phyloP scores from a whole-genome alignment of 2,113 vertebrate genomes.

The Cebidichthys violaceus region DNA sequence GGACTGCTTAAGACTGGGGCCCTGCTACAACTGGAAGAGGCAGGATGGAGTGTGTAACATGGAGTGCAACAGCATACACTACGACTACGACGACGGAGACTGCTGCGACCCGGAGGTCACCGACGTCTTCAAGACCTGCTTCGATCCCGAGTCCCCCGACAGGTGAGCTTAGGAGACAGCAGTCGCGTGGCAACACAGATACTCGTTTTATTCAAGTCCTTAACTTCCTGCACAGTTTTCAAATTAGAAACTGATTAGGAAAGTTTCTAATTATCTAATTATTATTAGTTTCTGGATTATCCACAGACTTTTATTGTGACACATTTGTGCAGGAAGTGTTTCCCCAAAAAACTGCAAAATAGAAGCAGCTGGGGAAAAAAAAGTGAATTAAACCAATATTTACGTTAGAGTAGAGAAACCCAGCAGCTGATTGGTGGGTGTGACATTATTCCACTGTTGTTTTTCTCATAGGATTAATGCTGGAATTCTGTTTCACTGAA shows the following conservation, averaged over 20 bases:
- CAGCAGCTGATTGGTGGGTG: neutral
- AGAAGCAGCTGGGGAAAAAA: no score
- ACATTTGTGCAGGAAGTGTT: neutral
- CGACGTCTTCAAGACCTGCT: constrained; percentile 91
- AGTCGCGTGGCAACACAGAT: neutral
- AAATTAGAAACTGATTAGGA: neutral
- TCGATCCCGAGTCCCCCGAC: constrained; percentile 92
- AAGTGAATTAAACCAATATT: neutral
- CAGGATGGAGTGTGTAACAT: constrained; percentile 90
- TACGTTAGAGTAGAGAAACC: neutral
- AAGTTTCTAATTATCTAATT: no score
- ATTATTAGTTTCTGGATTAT: no score
- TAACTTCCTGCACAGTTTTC: neutral
- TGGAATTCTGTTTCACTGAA: neutral
- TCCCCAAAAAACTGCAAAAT: neutral
- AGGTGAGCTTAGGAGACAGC: constrained; percentile 83
- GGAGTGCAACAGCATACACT: constrained; percentile 94
- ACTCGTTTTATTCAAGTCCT: neutral
- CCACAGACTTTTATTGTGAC: neutral
- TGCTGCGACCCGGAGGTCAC: constrained; percentile 90
- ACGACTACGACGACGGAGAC: constrained; percentile 96
- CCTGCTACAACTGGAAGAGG: constrained; percentile 93
- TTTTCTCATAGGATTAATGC: neutral
- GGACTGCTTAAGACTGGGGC: constrained; percentile 88
- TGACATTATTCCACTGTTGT: neutral